Evolutionary conservation across 2,888 invertebrate genomes (phyloP), one percentile per base, ranked within the genome.

Genomic region (Eupithecia insigniata): DNA sequence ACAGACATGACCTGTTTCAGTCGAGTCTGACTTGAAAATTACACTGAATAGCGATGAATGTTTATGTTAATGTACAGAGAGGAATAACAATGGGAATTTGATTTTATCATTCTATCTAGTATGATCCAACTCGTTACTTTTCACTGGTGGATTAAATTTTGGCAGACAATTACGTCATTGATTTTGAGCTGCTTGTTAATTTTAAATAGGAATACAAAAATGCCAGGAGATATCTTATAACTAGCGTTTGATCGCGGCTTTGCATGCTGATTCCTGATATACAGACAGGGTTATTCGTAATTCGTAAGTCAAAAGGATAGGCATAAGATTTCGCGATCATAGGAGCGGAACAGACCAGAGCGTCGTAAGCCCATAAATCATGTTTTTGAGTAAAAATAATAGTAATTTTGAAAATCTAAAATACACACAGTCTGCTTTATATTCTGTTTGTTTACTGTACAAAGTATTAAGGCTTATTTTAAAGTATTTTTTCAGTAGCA

Each of bases 21-120:
- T 68, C 60, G 43, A 34, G 26, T 73, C 70, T 28, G 58, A 71
- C 71, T 71, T 72, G 66, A 69, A 71, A 78, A 76, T 73, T 76
- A 71, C 73, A 64, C 60, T 76, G 73, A 74, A 77, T 78, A 69
- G 68, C 58, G 69, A 75, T 60, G 67, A 74, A 55, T 71, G 71
- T 75, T 78, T 76, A 78, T 75, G 76, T 51, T 69, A 67, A 67
- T 70, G 22, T 34, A 14, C 43, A 30, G 7, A 66, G 39, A 43
- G 70, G 30, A 43, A 18, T 55, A 26, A 55, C 55, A 5, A 55
- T 5, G 26, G 12, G 55, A n/a, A 22, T 51, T 51, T 22, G 51
- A 26, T 6, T 0, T 36, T 55, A 26, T 55, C 26, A 14, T 55
- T 55, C 5, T 55, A 55, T 55, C 5, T 55, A 55, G 55, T 26